These are phyloP conservation scores for Rhinopomastus cyanomelas DNA, from an alignment of 2,113 vertebrate species.

Conservation along the genomic window DNA sequence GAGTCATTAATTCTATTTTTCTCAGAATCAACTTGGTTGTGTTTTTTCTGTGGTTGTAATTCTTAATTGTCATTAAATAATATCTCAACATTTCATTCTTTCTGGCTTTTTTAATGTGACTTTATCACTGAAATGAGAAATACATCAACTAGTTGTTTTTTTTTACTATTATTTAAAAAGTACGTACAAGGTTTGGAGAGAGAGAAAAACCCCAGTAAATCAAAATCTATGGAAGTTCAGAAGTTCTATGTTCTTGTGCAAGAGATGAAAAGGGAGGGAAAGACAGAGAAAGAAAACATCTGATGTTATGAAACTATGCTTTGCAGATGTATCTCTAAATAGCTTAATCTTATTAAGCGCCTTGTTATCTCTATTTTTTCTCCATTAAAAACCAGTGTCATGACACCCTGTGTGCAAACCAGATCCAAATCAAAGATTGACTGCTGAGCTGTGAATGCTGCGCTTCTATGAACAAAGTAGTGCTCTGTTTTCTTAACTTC, in stretches of 20 bases:
- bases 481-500: background rate
- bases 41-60: background rate
- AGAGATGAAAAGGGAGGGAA: background rate
- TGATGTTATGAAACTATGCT: background rate
- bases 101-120: background rate
- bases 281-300: background rate
- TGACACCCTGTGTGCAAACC: background rate
- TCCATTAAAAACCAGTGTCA: background rate
- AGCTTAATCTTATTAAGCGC: conserved; percentile 46
- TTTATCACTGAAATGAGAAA: background rate
- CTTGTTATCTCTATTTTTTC: conserved; percentile 31
- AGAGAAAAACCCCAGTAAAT: background rate
- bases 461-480: conserved; percentile 32
- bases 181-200: background rate
- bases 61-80: background rate
- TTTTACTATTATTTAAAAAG: background rate
- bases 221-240: background rate
- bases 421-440: conserved; percentile 47
- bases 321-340: conserved; percentile 44
- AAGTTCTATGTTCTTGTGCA: background rate
- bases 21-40: background rate
- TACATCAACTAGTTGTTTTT: background rate
- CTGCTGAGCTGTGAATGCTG: conserved; percentile 16
- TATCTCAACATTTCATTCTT: background rate
- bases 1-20: background rate